Conservation (phyloP, 1,140 invertebrate species). For the Zaprionus nigranus region DNA sequence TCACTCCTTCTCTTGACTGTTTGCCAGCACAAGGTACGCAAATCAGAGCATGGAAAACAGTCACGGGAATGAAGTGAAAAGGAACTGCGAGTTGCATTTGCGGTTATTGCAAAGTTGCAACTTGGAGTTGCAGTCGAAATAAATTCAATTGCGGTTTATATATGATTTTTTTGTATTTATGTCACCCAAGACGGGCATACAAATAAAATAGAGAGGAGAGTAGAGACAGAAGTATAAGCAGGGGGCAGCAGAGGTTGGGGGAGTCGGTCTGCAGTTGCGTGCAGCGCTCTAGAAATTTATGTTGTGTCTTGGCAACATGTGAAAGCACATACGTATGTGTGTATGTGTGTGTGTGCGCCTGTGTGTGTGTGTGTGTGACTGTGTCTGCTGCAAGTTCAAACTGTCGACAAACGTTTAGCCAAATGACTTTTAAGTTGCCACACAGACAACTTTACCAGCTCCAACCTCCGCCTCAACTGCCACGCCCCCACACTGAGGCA, state of each 20-base stretch:
- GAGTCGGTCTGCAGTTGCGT: slow-evolving; percentile 50
- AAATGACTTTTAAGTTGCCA: slow-evolving; percentile 80
- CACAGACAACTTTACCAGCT: slow-evolving; percentile 27
- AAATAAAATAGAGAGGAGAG: slow-evolving; percentile 49
- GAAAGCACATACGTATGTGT: slow-evolving; percentile 24
- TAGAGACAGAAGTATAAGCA: not conserved
- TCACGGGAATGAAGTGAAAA: not conserved
- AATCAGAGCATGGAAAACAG: not conserved
- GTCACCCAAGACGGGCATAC: slow-evolving; percentile 57
- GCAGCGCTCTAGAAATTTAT: slow-evolving; percentile 74
- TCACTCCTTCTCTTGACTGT: not conserved
- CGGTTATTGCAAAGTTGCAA: slow-evolving; percentile 49
- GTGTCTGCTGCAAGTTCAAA: slow-evolving; percentile 52
- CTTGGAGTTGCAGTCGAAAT: slow-evolving; percentile 66
- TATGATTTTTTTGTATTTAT: slow-evolving; percentile 75
- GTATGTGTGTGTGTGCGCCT: slow-evolving; percentile 10
- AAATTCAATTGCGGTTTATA: slow-evolving; percentile 83
- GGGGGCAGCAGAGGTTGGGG: not conserved
- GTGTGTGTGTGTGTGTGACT: slow-evolving; percentile 14
- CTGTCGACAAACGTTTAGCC: slow-evolving; percentile 76
- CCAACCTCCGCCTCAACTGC: slow-evolving; percentile 4
- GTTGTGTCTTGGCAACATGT: slow-evolving; percentile 77
- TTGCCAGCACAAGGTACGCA: too few relatives aligned
- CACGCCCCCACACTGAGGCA: slow-evolving; percentile 30
- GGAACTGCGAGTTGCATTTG: slow-evolving; percentile 43